Evolutionary conservation across 2,113 vertebrate species (phyloP).

Genomic region (Corapipo altera): DNA sequence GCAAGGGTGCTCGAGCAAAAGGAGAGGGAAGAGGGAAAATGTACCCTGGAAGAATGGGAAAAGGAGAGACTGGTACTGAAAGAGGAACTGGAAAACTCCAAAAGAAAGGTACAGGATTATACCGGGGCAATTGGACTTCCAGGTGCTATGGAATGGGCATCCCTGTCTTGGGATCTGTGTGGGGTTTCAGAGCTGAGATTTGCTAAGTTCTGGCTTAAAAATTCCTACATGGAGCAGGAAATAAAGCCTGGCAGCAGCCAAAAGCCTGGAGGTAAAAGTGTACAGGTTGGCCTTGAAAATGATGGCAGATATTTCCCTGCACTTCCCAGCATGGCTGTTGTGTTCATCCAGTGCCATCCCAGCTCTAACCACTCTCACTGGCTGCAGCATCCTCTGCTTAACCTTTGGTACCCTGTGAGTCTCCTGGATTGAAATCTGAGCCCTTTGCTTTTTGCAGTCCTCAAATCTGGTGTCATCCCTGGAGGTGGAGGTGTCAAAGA

Average conservation of each 20-base stretch:
- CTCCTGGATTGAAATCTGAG: neutral
- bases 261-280: neutral
- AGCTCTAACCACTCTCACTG: neutral
- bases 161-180: rapidly evolving
- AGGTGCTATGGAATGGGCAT: neutral
- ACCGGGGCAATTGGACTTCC: rapidly evolving
- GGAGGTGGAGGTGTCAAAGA: slow-evolving; percentile 81
- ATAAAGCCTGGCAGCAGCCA: neutral
- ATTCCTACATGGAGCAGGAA: rapidly evolving
- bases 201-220: neutral
- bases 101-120: slow-evolving; percentile 55
- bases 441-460: slow-evolving; percentile 35
- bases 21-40: slow-evolving; percentile 50
- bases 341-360: neutral
- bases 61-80: slow-evolving; percentile 59
- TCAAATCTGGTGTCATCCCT: slow-evolving; percentile 76
- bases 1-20: slow-evolving; percentile 69
- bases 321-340: neutral
- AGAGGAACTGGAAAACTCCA: slow-evolving; percentile 72
- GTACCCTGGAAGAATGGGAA: slow-evolving; percentile 63
- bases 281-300: neutral
- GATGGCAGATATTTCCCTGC: neutral
- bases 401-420: neutral
- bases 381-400: neutral
- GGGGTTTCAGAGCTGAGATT: neutral